Evolutionary conservation across 2,797 vertebrate genomes (phyloP).

Genomic region (Pteropus rufus): DNA sequence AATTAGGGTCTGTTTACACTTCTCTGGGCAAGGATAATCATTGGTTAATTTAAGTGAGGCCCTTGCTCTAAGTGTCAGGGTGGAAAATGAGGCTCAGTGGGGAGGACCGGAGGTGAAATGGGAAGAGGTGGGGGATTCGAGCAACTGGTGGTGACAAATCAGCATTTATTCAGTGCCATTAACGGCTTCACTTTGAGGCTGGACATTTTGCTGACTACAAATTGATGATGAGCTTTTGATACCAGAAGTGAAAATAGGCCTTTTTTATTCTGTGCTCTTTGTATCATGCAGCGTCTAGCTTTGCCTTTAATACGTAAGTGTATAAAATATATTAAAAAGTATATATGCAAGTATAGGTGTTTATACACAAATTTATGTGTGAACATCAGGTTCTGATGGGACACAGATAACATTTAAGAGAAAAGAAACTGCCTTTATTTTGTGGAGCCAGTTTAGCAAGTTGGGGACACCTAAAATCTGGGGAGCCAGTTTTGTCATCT

Average conservation of each 20-base stretch:
- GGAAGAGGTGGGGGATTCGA: conserved; percentile 41
- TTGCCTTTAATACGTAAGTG: neutral
- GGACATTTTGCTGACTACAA: conserved; percentile 6
- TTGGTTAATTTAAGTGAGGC: conserved; percentile 72
- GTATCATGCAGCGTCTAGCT: neutral
- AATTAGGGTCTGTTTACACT: conserved; percentile 70
- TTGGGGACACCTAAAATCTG: neutral
- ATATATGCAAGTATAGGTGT: neutral
- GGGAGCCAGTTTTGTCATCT: neutral
- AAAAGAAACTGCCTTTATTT: neutral
- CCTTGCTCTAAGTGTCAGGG: conserved; percentile 35
- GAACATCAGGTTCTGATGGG: neutral
- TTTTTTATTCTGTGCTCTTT: neutral
- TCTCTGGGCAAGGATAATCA: conserved; percentile 67
- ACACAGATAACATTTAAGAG: neutral
- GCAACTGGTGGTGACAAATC: conserved; percentile 41
- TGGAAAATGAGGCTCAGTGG: conserved; percentile 57
- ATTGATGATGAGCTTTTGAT: conserved; percentile 36
- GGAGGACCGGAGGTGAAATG: conserved; percentile 54
- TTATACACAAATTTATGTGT: neutral
- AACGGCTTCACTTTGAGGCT: conserved; percentile 26
- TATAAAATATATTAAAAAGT: neutral
- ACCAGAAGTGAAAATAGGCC: conserved; percentile 39
- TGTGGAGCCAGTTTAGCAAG: conserved; percentile 20
- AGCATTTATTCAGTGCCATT: conserved; percentile 30